Conservation (phyloP, 1,140 invertebrate species). For the Drosophila rufa region DNA sequence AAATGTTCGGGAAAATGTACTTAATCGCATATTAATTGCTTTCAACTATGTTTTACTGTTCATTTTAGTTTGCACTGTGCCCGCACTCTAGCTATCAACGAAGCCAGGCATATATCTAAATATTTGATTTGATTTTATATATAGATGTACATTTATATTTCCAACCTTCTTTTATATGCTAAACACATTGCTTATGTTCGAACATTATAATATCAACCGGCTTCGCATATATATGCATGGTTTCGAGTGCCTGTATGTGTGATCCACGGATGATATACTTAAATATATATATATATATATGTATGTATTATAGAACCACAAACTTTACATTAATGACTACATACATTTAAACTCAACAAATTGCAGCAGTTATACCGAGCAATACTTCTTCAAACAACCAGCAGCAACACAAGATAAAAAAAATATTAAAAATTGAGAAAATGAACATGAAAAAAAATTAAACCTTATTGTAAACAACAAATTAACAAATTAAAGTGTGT, state of each 20-base stretch:
- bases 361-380: constrained; percentile 48
- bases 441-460: constrained; percentile 80
- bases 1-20: constrained; percentile 49
- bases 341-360: constrained; percentile 68
- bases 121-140: constrained; percentile 16
- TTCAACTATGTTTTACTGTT: constrained; percentile 19
- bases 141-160: constrained; percentile 27
- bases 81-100: constrained; percentile 9
- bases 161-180: constrained; percentile 37
- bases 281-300: constrained; percentile 44
- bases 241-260: constrained; percentile 7
- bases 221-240: constrained; percentile 15
- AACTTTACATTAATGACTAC: constrained; percentile 80
- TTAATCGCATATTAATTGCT: constrained; percentile 56
- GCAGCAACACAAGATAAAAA: constrained; percentile 33
- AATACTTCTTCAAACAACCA: constrained; percentile 53
- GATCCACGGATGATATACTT: constrained; percentile 20
- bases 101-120: constrained; percentile 20
- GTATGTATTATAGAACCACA: constrained; percentile 55
- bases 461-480: constrained; percentile 74
- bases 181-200: constrained; percentile 27
- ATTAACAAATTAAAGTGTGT: constrained; percentile 73
- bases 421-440: constrained; percentile 73
- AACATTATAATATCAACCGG: constrained; percentile 29
- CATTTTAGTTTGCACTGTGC: constrained; percentile 1